These are phyloP conservation scores for Glaucomys volans DNA, from an alignment of 2,113 vertebrate species.

Conservation along the genomic window DNA sequence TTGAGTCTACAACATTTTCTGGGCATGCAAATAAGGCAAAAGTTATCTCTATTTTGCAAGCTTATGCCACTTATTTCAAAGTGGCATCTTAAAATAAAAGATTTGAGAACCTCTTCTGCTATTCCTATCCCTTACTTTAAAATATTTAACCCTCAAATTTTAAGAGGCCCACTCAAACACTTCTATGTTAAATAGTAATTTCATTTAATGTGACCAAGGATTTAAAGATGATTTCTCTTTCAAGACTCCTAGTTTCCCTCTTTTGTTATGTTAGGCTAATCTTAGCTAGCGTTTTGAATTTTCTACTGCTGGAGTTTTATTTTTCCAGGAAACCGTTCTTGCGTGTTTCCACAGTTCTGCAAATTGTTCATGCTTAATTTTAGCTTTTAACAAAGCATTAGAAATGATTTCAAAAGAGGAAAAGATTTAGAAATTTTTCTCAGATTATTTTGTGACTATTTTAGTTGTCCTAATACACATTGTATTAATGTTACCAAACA, in stretches of 20 bases:
- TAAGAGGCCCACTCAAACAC: slow-evolving; percentile 13
- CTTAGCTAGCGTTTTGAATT: slow-evolving; percentile 40
- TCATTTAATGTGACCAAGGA: background rate
- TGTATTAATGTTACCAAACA: slow-evolving; percentile 42
- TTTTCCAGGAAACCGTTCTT: slow-evolving; percentile 19
- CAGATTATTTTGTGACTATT: slow-evolving; percentile 36
- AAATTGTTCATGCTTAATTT: slow-evolving; percentile 64
- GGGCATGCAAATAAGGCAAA: slow-evolving; percentile 14
- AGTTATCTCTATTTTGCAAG: slow-evolving; percentile 11
- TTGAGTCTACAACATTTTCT: slow-evolving; percentile 20
- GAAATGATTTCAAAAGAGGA: slow-evolving; percentile 52
- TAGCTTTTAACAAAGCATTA: slow-evolving; percentile 46
- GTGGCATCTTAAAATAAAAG: slow-evolving; percentile 18
- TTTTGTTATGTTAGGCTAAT: slow-evolving; percentile 48
- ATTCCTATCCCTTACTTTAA: slow-evolving; percentile 1
- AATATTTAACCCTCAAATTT: background rate
- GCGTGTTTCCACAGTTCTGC: slow-evolving; percentile 14
- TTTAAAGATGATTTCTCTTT: slow-evolving; percentile 50
- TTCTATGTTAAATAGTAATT: slow-evolving; percentile 27
- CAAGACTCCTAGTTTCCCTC: background rate
- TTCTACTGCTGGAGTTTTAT: slow-evolving; percentile 40
- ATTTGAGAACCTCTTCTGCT: slow-evolving; percentile 12
- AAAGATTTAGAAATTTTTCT: slow-evolving; percentile 51
- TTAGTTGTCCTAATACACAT: slow-evolving; percentile 11
- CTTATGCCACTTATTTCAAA: slow-evolving; percentile 31